phyloP scores from a whole-genome alignment of 2,113 vertebrate genomes.

The Bagarius yarrelli region DNA sequence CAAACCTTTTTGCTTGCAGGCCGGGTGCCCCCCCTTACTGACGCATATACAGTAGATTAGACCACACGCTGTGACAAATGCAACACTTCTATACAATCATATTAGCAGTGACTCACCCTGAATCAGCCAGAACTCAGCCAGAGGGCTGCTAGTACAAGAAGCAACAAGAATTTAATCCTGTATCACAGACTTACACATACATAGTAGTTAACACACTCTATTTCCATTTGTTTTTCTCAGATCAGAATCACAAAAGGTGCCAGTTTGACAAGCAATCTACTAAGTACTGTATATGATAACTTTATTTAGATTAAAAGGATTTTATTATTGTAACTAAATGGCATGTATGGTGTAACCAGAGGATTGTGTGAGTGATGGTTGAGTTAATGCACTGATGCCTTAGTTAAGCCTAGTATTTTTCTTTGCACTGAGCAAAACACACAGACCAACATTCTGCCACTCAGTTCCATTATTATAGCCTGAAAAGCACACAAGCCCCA shows the following conservation, averaged over 20 bases:
- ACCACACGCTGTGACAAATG: conserved; percentile 4
- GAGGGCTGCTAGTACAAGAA: not conserved
- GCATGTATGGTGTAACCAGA: not conserved
- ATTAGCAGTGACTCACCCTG: not conserved
- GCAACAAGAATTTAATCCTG: not conserved
- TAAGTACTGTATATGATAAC: too few species aligned
- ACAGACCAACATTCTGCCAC: not conserved
- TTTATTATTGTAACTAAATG: not conserved
- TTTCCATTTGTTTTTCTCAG: not conserved
- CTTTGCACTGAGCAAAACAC: not conserved
- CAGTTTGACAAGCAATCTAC: not conserved
- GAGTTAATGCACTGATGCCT: not conserved
- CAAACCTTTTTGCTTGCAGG: not conserved
- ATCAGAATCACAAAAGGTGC: not conserved
- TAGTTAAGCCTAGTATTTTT: not conserved
- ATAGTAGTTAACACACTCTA: not conserved
- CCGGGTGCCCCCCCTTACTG: too few species aligned
- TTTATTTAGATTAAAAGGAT: not conserved
- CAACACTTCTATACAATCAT: conserved; percentile 5
- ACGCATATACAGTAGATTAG: not conserved
- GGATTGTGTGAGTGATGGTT: not conserved
- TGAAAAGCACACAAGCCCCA: not conserved
- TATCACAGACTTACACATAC: not conserved
- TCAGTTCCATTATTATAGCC: not conserved
- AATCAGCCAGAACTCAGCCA: not conserved